Evolutionary conservation across 2,797 vertebrate genomes (phyloP), one percentile per base, ranked within the genome.

Genomic region (Periophthalmus magnuspinnatus): DNA sequence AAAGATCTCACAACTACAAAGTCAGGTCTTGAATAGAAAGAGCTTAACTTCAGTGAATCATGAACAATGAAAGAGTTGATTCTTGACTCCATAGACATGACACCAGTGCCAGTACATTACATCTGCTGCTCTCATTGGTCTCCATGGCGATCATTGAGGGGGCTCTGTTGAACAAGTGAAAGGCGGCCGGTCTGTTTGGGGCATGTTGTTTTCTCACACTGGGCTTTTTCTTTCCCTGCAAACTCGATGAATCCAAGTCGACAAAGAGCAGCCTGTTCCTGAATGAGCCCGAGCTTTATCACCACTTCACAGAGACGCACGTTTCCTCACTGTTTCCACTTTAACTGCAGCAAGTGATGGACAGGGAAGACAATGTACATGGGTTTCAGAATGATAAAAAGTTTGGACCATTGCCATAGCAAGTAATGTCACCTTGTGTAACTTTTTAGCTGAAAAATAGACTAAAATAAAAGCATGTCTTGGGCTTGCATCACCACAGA

Each of bases 191-290:
- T 91, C 85, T 89, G 79, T 79, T 77, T 69, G 78, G 71, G 74
- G 83, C 68, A 76, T 78, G 61, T 60, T 80, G 75, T 72, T 79
- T 85, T 38, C 75, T 89, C 79, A 90, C 81, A 85, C 81, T 68
- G 74, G 75, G 70, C 84, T 90, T 60, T 28, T 91, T 91, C 82
- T 91, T 89, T 81, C 77, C 54, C 65, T n/a, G 4, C 67, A 74
- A 68, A 82, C 85, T 77, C 66, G 76, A 86, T 73, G 86, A 79
- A 75, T 75, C 28, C 67, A 71, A 67, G 85, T 83, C 82, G 75
- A 93, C 91, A 93, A 92, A 90, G 90, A 82, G 22, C 2, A 22
- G 83, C 80, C 87, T 92, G 90, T 93, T 38, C 86, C 80, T 65
- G n/a, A 74, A 74, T 77, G 70, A 84, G 78, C 75, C 59, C 83